Percentiles rank a stretch among this genome's conserved stretches.
Evolutionary conservation across 2,113 vertebrate genomes (phyloP).

Genomic region (Orthonyx spaldingii): DNA sequence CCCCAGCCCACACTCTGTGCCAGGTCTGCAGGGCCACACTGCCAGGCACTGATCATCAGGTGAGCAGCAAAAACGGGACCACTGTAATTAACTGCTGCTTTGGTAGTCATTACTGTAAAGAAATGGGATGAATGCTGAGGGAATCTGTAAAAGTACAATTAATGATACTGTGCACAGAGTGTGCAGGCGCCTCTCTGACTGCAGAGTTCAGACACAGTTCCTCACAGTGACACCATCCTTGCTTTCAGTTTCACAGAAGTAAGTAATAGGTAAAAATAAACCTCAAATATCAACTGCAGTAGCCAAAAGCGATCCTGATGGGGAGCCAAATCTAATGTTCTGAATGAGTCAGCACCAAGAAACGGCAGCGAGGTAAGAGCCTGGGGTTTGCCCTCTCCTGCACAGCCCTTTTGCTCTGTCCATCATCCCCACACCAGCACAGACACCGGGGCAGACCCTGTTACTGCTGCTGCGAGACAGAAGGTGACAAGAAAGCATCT

Average conservation of each 20-base stretch:
- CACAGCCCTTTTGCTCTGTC: background rate
- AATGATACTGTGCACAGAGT: background rate
- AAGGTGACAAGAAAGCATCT: background rate
- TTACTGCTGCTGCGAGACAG: fast-evolving
- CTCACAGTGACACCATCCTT: background rate
- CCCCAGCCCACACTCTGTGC: constrained; percentile 57
- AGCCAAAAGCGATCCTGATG: background rate
- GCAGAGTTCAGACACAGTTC: background rate
- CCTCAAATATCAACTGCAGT: background rate
- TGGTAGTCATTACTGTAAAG: background rate
- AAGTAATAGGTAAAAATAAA: constrained; percentile 24
- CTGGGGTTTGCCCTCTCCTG: background rate
- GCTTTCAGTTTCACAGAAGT: background rate
- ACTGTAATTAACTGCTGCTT: constrained; percentile 63
- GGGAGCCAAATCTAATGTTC: background rate
- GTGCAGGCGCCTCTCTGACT: background rate
- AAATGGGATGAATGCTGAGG: background rate
- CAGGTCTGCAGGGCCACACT: background rate
- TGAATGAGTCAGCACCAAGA: background rate
- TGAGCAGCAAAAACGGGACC: constrained; percentile 28
- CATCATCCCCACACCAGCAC: background rate
- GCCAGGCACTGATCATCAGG: constrained; percentile 60
- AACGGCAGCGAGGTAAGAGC: fast-evolving
- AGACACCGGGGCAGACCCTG: background rate
- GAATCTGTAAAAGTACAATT: background rate